phyloP scores from a whole-genome alignment of 2,797 vertebrate species.

The Argyrosomus regius region DNA sequence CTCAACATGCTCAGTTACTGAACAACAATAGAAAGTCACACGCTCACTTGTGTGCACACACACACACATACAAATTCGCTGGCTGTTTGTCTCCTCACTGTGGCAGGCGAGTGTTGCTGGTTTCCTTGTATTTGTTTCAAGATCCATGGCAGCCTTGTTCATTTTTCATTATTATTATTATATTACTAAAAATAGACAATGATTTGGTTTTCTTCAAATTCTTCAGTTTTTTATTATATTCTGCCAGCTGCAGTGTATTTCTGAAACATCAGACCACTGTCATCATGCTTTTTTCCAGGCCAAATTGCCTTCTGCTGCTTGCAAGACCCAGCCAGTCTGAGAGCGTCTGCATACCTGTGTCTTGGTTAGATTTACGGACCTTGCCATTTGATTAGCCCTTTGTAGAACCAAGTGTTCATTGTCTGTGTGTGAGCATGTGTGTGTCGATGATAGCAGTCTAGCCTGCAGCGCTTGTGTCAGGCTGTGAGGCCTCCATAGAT shows the following conservation, averaged over 20 bases:
- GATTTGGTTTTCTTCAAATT: not conserved
- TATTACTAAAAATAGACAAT: not conserved
- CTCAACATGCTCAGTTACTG: conserved; percentile 29
- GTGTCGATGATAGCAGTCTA: conserved; percentile 30
- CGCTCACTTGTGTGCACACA: not conserved
- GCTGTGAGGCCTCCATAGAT: conserved; percentile 32
- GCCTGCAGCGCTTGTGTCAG: conserved; percentile 59
- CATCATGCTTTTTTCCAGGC: conserved; percentile 39
- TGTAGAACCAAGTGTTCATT: conserved; percentile 59
- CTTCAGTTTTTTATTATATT: not conserved
- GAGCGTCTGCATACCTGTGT: conserved; percentile 76
- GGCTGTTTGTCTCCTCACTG: not conserved
- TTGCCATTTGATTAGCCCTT: conserved; percentile 68
- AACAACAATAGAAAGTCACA: conserved; percentile 44
- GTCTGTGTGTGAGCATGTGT: conserved; percentile 44
- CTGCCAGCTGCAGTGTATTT: not conserved
- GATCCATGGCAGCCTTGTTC: not conserved
- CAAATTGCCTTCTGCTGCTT: conserved; percentile 48
- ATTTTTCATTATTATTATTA: not conserved
- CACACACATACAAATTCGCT: not conserved
- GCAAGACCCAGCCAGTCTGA: conserved; percentile 77
- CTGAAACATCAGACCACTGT: conserved; percentile 32
- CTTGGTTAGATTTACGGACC: conserved; percentile 78
- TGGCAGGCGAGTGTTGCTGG: not conserved
- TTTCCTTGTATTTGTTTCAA: conserved; percentile 4